phyloP scores from a whole-genome alignment of 1,140 invertebrate genomes.

The Trichomalopsis sarcophagae region DNA sequence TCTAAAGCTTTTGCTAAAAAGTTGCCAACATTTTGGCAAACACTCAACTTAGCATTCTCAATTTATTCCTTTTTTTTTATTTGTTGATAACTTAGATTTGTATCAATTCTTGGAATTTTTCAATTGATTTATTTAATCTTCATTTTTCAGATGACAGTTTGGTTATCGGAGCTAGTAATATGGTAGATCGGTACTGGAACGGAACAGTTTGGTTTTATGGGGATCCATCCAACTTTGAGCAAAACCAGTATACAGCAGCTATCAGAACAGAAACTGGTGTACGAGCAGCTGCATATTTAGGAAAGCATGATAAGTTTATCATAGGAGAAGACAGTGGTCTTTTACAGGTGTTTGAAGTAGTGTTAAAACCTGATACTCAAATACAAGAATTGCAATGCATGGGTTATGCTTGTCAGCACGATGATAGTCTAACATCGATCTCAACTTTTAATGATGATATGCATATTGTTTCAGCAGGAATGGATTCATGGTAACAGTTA shows the following conservation, averaged over 20 bases:
- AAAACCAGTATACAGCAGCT: constrained; percentile 51
- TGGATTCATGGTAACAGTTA: constrained; percentile 67
- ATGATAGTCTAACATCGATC: constrained; percentile 62
- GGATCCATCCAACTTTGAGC: constrained; percentile 57
- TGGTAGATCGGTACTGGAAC: constrained; percentile 68
- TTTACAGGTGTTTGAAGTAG: constrained; percentile 62
- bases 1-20: neutral
- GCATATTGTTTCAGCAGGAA: constrained; percentile 64
- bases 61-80: neutral
- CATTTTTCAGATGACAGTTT: constrained; percentile 65
- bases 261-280: constrained; percentile 62
- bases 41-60: neutral
- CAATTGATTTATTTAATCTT: neutral
- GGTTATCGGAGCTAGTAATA: constrained; percentile 67
- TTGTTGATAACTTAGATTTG: neutral
- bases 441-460: constrained; percentile 62
- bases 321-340: constrained; percentile 67
- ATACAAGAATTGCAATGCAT: constrained; percentile 55
- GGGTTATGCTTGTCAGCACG: constrained; percentile 64
- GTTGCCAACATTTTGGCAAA: neutral
- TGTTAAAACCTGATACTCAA: constrained; percentile 35
- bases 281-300: constrained; percentile 59
- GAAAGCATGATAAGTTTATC: constrained; percentile 62
- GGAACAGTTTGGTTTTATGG: constrained; percentile 67
- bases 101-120: constrained; percentile 16